Evolutionary conservation across 2,113 vertebrate species (phyloP), one percentile per base, ranked within the genome.

Genomic region (Gopherus evgoodei): DNA sequence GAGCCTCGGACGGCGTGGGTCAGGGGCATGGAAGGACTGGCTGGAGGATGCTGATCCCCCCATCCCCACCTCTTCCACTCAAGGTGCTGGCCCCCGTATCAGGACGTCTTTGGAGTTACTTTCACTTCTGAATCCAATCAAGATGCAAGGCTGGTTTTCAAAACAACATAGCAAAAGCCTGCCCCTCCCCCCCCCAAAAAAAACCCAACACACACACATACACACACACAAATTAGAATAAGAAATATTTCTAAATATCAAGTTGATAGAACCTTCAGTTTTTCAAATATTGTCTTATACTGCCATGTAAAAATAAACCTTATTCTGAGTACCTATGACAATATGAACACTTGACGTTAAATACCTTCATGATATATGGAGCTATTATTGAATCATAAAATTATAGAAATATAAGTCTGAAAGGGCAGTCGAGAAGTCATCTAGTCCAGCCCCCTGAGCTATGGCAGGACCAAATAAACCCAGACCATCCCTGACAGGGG

Each of bases 241-340:
- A 35, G 6, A n/a, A n/a, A 69, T 17, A 69, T 24, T 44, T 42
- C 44, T 76, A 76, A 44, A 12, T 12, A 88, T n/a, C 31, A 8
- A 85, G 62, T 42, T 91, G 86, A 79, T 3, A 92, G 4, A 7
- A 35, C 85, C 21, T 93, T 90, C n/a, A 82, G 31, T 82, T 94
- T 93, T 59, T 91, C 80, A 95, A 93, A 13, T 50, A 75, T 91
- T 94, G 93, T 19, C 24, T 94, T 24, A 52, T 69, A 11, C 42
- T 92, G 47, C 79, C 56, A 89, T 29, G 86, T 91, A 57, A 62
- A 94, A 93, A 91, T 75, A 69, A 94, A 84, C 11, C 81, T 91
- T 86, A 57, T 83, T 50, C 59, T n/a, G 92, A 83, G 27, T 38
- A 69, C 14, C 75, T 59, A 84, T 56, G 56, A 90, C 93, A 91